phyloP scores from a whole-genome alignment of 2,113 vertebrate species.

The Quiscalus mexicanus region DNA sequence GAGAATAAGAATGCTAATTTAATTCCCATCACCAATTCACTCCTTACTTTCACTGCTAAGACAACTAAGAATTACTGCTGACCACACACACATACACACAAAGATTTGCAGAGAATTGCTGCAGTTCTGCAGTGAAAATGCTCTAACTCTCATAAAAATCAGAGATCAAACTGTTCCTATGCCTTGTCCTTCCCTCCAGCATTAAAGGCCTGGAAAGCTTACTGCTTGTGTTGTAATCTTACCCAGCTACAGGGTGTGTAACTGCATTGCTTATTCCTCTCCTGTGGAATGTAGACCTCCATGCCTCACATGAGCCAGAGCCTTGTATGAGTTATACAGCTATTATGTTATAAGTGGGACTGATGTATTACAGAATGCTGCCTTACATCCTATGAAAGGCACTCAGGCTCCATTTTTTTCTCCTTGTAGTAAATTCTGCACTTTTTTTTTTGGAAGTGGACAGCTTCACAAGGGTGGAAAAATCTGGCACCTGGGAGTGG shows the following conservation, averaged over 20 bases:
- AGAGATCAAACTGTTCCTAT: background rate
- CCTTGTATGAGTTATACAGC: conserved; percentile 69
- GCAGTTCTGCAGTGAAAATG: background rate
- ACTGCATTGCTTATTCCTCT: conserved; percentile 65
- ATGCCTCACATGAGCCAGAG: conserved; percentile 48
- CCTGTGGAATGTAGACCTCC: conserved; percentile 60
- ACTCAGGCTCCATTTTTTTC: conserved; percentile 9
- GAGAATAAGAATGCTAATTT: conserved; percentile 8
- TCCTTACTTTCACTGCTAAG: conserved; percentile 10
- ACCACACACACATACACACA: background rate
- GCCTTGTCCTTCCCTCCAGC: background rate
- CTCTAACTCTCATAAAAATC: background rate
- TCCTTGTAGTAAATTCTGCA: conserved; percentile 40
- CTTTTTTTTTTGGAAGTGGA: conserved; percentile 1
- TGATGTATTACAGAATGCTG: conserved; percentile 66
- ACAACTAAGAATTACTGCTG: conserved; percentile 13
- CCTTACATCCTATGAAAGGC: conserved; percentile 66
- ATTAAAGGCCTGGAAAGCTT: background rate
- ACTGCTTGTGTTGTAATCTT: conserved; percentile 19
- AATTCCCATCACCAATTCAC: background rate
- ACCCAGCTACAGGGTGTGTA: conserved; percentile 14
- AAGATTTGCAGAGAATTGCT: background rate
- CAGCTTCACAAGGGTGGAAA: background rate
- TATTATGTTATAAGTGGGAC: conserved; percentile 74
- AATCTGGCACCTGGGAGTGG: background rate